Base-by-base conservation (phyloP, 2,113 vertebrate species). In the Myotis davidii region DNA sequence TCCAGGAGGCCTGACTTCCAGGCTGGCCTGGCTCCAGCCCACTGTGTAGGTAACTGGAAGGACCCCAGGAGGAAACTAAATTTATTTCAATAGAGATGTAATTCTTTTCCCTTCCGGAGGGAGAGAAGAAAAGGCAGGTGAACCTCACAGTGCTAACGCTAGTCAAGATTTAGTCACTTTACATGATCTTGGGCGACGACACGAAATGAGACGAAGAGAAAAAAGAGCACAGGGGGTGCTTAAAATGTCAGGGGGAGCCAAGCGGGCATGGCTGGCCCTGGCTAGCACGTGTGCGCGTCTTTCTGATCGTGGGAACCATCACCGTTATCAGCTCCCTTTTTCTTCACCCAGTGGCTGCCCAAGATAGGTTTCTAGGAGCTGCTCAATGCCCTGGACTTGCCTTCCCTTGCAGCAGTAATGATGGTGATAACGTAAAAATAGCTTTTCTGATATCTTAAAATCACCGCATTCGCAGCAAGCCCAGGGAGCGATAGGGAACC, bases 161-260 rank as follows among this genome's bases (percentile, higher is more conserved):
- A 67, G 56, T 59, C 50, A 20, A 67, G 48, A 65, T 94, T 34
- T 78, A 78, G 45, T 90, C 73, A 14, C 70, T 77, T 93, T 78
- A 65, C 79, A 83, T 95, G 54, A 79, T 50, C 82, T 39, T 48
- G 45, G 87, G 29, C 78, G 39, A 59, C 82, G 90, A 96, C 95
- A 90, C 96, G 79, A 72, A 91, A 52, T 48, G 78, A 78, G 54
- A 37, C 42, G 23, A 72, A 25, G 48, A n/a, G 83, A 82, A 42
- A 34, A 81, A 70, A 56, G 17, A 72, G 32, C 81, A 12, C 34
- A 50, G 84, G 45, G 85, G 77, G 37, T 17, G 42, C 29, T 73
- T 50, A 37, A 61, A 61, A 32, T 45, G 32, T 42, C 2, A 52
- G 23, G 39, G 64, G 18, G 21, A 50, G 9, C 3, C 34, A 10